These are phyloP conservation scores for Dryococelus australis DNA, from an alignment of 2,888 invertebrate genomes.

Conservation along the genomic window DNA sequence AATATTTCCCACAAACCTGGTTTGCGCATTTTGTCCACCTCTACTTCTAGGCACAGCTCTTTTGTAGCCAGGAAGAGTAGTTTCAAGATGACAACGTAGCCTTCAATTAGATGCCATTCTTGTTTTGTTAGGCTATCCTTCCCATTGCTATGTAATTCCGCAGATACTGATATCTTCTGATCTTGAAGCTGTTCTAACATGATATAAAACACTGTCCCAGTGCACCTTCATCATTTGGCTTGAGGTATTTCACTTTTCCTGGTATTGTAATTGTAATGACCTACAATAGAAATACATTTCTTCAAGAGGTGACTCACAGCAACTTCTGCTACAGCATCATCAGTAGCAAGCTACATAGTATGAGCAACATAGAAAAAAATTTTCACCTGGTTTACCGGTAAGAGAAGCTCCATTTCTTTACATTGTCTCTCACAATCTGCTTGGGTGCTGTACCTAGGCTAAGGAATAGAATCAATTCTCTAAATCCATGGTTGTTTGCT, in stretches of 20 bases:
- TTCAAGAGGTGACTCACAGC: background rate
- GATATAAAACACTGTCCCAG: slow-evolving; percentile 1
- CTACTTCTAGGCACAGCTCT: background rate
- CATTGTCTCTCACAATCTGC: background rate
- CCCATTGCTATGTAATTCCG: background rate
- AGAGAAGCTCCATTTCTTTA: background rate
- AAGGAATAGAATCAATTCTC: background rate
- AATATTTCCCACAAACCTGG: too few relatives aligned
- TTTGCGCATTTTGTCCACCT: too few relatives aligned
- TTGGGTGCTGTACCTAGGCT: background rate
- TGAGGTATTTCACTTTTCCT: background rate
- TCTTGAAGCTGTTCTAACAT: background rate
- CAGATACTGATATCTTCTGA: background rate
- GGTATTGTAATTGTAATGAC: background rate
- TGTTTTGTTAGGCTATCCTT: background rate
- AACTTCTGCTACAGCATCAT: background rate
- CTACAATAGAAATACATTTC: background rate
- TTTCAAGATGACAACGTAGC: background rate
- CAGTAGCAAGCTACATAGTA: background rate
- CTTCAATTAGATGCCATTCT: background rate
- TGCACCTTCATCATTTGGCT: background rate
- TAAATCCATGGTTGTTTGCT: background rate
- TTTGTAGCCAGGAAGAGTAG: background rate
- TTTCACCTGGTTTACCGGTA: background rate
- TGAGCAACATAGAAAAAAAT: background rate